phyloP scores from a whole-genome alignment of 1,140 invertebrate genomes.

The Sarcophaga peregrina region DNA sequence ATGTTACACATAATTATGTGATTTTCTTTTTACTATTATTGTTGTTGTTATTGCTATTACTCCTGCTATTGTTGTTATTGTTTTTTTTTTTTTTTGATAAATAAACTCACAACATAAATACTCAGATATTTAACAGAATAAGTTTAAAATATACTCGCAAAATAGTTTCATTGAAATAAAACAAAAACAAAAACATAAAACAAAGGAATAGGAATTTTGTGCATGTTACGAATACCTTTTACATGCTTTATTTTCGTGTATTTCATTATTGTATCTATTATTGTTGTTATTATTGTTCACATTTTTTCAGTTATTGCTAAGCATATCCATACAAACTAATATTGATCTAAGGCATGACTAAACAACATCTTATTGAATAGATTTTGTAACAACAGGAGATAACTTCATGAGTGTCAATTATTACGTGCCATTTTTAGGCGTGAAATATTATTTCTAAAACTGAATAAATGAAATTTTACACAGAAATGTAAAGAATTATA shows the following conservation, averaged over 20 bases:
- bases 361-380: slow-evolving; percentile 2
- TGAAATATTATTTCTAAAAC: no score
- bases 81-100: neutral
- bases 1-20: slow-evolving; percentile 25
- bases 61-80: neutral
- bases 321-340: neutral
- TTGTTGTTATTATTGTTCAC: neutral
- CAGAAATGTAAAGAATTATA: no score
- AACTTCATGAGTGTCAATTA: slow-evolving; percentile 36
- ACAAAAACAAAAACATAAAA: neutral
- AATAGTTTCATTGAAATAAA: no score
- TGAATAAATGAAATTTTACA: no score
- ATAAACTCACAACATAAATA: neutral
- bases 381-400: slow-evolving; percentile 17
- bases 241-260: slow-evolving; percentile 28
- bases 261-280: slow-evolving; percentile 17
- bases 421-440: no score
- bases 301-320: neutral
- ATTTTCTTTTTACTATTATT: neutral
- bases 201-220: neutral
- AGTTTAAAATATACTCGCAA: neutral
- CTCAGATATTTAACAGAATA: neutral
- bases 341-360: slow-evolving; percentile 6
- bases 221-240: neutral
- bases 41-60: neutral